phyloP scores from a whole-genome alignment of 1,140 invertebrate species.

The Aphis craccivora region DNA sequence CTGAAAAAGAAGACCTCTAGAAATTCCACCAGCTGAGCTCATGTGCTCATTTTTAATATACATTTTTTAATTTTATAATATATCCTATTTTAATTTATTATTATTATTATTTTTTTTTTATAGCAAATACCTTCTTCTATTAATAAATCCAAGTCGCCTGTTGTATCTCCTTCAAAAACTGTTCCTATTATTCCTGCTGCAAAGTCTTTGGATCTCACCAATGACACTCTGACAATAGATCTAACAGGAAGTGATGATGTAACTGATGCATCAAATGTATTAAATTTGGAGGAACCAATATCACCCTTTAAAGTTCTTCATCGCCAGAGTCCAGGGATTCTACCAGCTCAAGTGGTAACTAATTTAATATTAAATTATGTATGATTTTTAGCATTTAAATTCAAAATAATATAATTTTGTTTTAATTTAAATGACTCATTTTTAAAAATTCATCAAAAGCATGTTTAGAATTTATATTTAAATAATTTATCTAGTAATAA shows the following conservation, averaged over 20 bases:
- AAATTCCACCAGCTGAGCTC: background rate
- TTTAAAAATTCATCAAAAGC: background rate
- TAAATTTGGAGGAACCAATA: background rate
- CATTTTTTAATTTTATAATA: background rate
- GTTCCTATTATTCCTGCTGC: conserved; percentile 6
- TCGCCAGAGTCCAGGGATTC: background rate
- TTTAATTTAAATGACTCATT: background rate
- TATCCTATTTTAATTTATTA: too few relatives aligned
- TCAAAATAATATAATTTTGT: background rate
- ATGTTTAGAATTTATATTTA: background rate
- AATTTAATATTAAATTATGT: background rate
- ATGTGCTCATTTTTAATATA: background rate
- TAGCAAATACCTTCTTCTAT: background rate
- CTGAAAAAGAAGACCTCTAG: background rate
- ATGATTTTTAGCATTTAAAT: background rate
- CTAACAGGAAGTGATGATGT: background rate
- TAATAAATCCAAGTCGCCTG: background rate
- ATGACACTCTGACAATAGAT: background rate
- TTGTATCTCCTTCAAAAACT: background rate
- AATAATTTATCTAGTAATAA: too few relatives aligned
- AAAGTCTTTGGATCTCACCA: background rate
- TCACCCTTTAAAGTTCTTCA: background rate
- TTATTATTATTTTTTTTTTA: background rate
- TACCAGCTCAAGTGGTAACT: background rate
- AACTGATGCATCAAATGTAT: background rate